Base-by-base conservation (phyloP, 2,113 vertebrate species). In the Zapornia atra region DNA sequence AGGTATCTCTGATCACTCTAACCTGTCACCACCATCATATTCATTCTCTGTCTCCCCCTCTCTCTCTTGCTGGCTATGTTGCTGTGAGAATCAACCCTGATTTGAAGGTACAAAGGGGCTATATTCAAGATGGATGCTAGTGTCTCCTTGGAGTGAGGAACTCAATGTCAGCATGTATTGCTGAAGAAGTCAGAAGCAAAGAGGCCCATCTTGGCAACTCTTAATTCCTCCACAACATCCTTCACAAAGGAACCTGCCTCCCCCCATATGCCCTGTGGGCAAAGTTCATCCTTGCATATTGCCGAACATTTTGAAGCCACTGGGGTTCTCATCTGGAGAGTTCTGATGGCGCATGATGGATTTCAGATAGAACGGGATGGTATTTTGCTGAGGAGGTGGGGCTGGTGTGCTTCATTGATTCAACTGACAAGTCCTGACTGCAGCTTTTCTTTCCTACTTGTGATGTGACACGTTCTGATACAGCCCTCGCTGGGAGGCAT, bases 1-100 rank as follows among this genome's bases (percentile, higher is more conserved):
- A 96, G 96, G 96, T 96, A 94, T 93, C 96, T 96, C 92, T 95
- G 88, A 93, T 95, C 82, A 81, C 50, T 88, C 65, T 82, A 92
- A 94, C 57, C 44, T 85, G 70, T 89, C 94, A 91, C 81, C 69
- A 89, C 20, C 40, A 75, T 36, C 69, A 69, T 40, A 71, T 72
- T 70, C 6, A 82, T 89, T 85, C 77, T 88, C 68, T 78, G 64
- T 85, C 73, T 92, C 84, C 38, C 53, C 54, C 77, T 86, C 83
- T 93, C 68, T 75, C 71, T 83, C 86, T 88, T 93, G 65, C 92
- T 93, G 91, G 73, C 77, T 29, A 85, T 76, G 92, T 86, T 82
- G 54, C 71, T 93, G 60, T 46, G 64, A 92, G 81, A 76, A 95
- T 68, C 57, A 91, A 77, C 44, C 77, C 86, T 89, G 83, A 82